A percentile compares a stretch with the other conserved stretches of the same genome.
Evolutionary conservation across 1,140 invertebrate genomes (phyloP).

Genomic region (Zaprionus gabonicus): DNA sequence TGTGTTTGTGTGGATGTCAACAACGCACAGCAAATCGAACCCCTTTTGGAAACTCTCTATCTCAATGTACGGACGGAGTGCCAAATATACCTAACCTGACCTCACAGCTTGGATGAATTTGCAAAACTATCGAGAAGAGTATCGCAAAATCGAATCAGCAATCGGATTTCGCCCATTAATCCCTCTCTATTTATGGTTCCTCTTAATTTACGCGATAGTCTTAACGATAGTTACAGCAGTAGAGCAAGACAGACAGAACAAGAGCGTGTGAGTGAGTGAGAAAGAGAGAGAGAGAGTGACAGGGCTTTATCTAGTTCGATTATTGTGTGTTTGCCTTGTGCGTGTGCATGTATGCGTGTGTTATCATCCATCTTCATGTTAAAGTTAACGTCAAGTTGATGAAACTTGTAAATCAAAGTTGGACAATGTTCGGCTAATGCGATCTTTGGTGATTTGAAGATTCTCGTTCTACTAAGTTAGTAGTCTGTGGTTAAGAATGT

Average conservation of each 20-base stretch:
- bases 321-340: not conserved
- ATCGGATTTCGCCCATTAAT: no score
- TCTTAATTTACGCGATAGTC: not conserved
- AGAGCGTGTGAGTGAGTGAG: not conserved
- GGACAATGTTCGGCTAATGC: not conserved
- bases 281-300: not conserved
- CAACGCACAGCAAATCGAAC: not conserved
- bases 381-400: not conserved
- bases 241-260: not conserved
- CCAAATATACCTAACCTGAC: not conserved
- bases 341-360: conserved; percentile 9
- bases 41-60: not conserved
- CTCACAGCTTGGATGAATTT: not conserved
- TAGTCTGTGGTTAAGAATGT: not conserved
- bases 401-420: not conserved
- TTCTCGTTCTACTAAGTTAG: no score
- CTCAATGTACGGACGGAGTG: not conserved
- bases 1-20: conserved; percentile 2
- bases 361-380: not conserved
- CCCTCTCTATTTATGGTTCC: no score
- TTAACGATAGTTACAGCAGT: not conserved
- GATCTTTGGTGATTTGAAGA: no score
- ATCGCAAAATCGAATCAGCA: not conserved
- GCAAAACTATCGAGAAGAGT: not conserved
- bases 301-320: not conserved